Evolutionary conservation across 1,140 invertebrate species (phyloP).

Genomic region (Papilio helenus): DNA sequence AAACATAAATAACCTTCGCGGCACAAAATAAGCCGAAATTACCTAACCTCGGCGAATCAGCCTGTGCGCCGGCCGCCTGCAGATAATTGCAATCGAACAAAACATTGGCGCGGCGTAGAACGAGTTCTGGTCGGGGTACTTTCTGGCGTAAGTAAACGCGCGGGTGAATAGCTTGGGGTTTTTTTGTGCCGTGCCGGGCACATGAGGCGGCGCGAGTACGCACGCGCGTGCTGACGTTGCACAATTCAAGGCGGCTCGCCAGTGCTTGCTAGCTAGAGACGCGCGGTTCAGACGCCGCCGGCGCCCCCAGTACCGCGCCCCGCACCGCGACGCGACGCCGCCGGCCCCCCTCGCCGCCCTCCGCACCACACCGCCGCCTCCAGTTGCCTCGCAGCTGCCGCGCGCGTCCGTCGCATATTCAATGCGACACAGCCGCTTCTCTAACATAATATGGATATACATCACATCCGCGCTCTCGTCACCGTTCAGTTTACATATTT

Average conservation of each 20-base stretch:
- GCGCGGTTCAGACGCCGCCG: conserved; percentile 68
- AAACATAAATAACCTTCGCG: conserved; percentile 27
- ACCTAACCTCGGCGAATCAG: conserved; percentile 32
- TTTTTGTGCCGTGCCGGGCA: conserved; percentile 42
- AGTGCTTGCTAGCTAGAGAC: conserved; percentile 46
- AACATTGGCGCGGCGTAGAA: conserved; percentile 29
- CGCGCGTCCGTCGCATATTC: conserved; percentile 73
- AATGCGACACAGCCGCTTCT: conserved; percentile 70
- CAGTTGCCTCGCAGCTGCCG: conserved; percentile 79
- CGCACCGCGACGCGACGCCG: conserved; percentile 36
- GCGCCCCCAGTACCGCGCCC: conserved; percentile 46
- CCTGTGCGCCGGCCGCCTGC: conserved; percentile 6
- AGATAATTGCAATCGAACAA: conserved; percentile 34
- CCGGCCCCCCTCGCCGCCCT: conserved; percentile 39
- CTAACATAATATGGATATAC: conserved; percentile 80
- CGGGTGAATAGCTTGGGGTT: conserved; percentile 37
- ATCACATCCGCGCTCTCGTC: conserved; percentile 74
- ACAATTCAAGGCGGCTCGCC: conserved; percentile 61
- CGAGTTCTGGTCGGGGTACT: conserved; percentile 20
- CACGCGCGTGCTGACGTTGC: conserved; percentile 75
- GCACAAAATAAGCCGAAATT: conserved; percentile 31
- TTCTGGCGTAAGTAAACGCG: conserved; percentile 24
- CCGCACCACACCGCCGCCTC: conserved; percentile 47
- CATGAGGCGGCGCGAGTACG: conserved; percentile 49
- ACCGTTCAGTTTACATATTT: conserved; percentile 76